Evolutionary conservation across 2,113 vertebrate species (phyloP), one percentile per base, ranked within the genome.

Genomic region (Zapornia atra): DNA sequence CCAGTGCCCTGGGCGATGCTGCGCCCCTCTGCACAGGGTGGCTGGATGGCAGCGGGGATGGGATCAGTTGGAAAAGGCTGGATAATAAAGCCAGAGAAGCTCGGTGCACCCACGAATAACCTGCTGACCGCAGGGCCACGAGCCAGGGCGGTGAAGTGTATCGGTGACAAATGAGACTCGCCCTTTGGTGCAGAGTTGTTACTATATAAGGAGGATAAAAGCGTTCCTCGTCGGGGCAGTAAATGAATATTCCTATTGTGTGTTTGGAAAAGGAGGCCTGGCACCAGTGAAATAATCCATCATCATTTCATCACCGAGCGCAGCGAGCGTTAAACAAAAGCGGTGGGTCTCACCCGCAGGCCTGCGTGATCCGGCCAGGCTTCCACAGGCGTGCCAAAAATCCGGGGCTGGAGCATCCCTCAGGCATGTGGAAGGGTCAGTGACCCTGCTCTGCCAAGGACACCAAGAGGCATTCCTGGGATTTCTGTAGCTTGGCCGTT

Each of bases 181-280:
- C 26, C 19, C 60, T 68, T 59, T 64, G 61, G 83, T 94, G 69
- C 69, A 33, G 86, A 71, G 53, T 64, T 96, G 53, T 94, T 95
- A 87, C 91, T 96, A 92, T 94, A 95, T 94, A 95, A 92, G 91
- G 95, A 94, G 42, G 81, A 92, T 95, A 71, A 95, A 95, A 94
- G 65, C 0, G 0, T 60, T 88, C 1, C 0, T 89, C 2, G 5
- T 70, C 38, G 9, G 65, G 63, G 65, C 60, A 59, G 72, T 84
- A 82, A 86, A 84, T 78, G 76, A 91, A 84, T 92, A 95, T 92
- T 86, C 61, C 77, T 91, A 82, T 95, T 96, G 92, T 88, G 82
- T 84, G 69, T 94, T 94, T 92, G 92, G 72, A 92, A 82, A 80
- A 81, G 82, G 89, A 78, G 63, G 26, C 68, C 69, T 89, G 91